phyloP scores from a whole-genome alignment of 2,888 invertebrate genomes.

The Lasioglossum lativentre region DNA sequence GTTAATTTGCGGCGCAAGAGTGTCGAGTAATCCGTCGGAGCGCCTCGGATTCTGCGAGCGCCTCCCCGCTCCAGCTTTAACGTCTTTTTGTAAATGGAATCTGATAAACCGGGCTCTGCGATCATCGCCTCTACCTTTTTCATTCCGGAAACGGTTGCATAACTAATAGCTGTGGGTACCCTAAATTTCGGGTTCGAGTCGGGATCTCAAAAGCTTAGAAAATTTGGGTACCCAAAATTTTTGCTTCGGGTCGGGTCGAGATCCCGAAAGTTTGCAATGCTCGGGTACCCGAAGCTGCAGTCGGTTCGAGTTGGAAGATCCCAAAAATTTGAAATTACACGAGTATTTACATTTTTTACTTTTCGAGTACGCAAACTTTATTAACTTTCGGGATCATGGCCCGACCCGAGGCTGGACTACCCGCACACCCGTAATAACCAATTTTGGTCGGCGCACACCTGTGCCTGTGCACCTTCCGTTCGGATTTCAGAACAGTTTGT shows the following conservation, averaged over 20 bases:
- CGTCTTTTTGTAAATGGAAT: neutral
- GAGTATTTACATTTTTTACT: neutral
- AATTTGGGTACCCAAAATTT: neutral
- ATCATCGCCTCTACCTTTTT: neutral
- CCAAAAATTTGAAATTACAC: neutral
- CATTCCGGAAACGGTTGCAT: neutral
- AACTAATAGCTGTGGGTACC: no score
- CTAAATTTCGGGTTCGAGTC: no score
- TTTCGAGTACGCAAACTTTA: neutral
- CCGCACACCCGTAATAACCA: neutral
- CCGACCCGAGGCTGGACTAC: no score
- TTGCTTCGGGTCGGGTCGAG: neutral
- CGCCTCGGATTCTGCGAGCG: neutral
- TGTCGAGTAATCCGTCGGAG: conserved; percentile 9
- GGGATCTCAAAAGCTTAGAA: neutral
- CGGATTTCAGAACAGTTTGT: neutral
- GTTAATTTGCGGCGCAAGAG: conserved; percentile 39
- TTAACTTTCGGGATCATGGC: neutral
- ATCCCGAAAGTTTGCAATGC: neutral
- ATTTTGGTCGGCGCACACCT: neutral
- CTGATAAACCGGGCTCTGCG: neutral
- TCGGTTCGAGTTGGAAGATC: neutral
- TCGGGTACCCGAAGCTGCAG: neutral
- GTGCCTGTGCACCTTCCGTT: neutral
- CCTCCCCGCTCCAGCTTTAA: neutral